Conservation (phyloP, 1,140 invertebrate species). For the Chrysomallon squamiferum region DNA sequence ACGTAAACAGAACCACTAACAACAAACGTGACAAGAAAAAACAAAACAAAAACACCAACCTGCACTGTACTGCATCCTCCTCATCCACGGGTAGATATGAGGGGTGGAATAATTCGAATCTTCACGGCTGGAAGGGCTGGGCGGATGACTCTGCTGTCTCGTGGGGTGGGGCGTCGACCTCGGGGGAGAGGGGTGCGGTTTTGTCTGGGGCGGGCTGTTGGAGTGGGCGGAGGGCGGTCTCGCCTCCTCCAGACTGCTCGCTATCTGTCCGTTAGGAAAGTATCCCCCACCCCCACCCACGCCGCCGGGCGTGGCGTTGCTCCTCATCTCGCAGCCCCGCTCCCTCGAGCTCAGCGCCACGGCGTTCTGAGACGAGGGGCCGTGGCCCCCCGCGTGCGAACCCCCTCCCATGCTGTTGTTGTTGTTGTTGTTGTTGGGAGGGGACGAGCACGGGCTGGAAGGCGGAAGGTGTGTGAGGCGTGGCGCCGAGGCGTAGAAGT, state of each 20-base stretch:
- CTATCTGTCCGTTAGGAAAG: constrained; percentile 38
- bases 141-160: constrained; percentile 9
- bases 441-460: constrained; percentile 44
- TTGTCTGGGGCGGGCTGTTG: constrained; percentile 27
- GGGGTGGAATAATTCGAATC: constrained; percentile 40
- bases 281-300: constrained; percentile 38
- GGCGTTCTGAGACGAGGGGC: constrained; percentile 36
- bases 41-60: constrained; percentile 45
- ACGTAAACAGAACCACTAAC: too few relatives aligned
- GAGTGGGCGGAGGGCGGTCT: constrained; percentile 19
- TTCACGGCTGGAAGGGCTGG: constrained; percentile 23
- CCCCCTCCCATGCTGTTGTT: constrained; percentile 35
- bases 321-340: constrained; percentile 19
- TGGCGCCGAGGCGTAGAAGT: constrained; percentile 41
- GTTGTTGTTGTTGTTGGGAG: constrained; percentile 23
- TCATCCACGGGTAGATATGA: constrained; percentile 60
- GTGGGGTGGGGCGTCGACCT: constrained; percentile 32
- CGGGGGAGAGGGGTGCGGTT: constrained; percentile 32
- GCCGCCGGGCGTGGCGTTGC: constrained; percentile 36
- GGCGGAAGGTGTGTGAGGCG: constrained; percentile 49
- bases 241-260: constrained; percentile 28
- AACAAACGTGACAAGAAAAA: too few relatives aligned
- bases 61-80: constrained; percentile 58
- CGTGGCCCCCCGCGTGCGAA: constrained; percentile 15
- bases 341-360: constrained; percentile 31